These are phyloP conservation scores for Danaus chrysippus DNA, from an alignment of 2,888 invertebrate genomes.

Conservation along the genomic window DNA sequence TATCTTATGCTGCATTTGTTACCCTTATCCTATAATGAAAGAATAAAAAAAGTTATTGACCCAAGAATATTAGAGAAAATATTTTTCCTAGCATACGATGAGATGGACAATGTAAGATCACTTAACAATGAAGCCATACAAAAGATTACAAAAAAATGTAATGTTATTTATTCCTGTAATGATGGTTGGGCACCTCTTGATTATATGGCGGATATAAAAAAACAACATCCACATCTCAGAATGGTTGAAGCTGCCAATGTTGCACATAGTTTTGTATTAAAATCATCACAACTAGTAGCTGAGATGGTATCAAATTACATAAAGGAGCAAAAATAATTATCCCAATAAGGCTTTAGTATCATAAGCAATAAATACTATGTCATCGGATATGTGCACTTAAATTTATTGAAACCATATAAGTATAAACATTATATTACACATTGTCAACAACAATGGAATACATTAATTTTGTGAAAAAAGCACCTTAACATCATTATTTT, in stretches of 20 bases:
- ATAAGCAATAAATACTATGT: constrained; percentile 9
- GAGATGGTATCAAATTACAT: constrained; percentile 55
- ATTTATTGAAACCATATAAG: constrained; percentile 56
- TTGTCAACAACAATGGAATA: constrained; percentile 21
- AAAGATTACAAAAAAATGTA: constrained; percentile 77
- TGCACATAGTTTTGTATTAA: constrained; percentile 90
- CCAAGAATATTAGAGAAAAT: constrained; percentile 81
- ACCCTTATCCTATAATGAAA: constrained; percentile 67
- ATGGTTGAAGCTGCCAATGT: constrained; percentile 49
- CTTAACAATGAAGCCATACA: constrained; percentile 82
- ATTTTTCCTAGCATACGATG: constrained; percentile 85
- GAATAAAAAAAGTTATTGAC: constrained; percentile 78
- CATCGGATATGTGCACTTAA: constrained; percentile 60
- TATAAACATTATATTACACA: constrained; percentile 24
- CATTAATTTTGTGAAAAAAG: constrained; percentile 26
- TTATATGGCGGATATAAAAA: constrained; percentile 82
- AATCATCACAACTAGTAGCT: constrained; percentile 79
- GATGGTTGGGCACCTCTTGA: constrained; percentile 92
- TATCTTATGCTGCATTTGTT: constrained; percentile 77
- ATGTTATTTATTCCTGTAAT: constrained; percentile 86
- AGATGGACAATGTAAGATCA: constrained; percentile 86
- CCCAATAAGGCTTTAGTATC: too few species aligned
- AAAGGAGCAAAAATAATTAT: constrained; percentile 33
- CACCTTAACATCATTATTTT: constrained; percentile 18
- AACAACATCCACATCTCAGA: constrained; percentile 50